Percentiles rank a stretch among this genome's conserved stretches.
Evolutionary conservation across 2,888 invertebrate genomes (phyloP).

Genomic region (Eutolmus rufibarbis): DNA sequence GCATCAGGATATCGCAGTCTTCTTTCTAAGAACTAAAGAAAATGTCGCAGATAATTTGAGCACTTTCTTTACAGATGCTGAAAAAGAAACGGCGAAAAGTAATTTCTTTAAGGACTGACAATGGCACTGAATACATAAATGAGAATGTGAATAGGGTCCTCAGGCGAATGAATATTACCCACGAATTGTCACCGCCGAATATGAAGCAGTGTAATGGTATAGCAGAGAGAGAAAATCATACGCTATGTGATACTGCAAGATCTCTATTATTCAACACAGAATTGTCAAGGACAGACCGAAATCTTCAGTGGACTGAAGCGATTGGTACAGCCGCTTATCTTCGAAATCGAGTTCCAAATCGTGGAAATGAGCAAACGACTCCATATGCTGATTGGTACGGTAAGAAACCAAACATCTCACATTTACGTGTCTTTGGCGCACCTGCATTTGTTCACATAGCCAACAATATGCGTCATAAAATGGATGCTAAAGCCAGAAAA

Average conservation of each 20-base stretch:
- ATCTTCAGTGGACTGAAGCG: background rate
- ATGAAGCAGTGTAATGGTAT: background rate
- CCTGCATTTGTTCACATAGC: too few species aligned
- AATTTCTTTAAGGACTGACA: background rate
- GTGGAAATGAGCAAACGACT: background rate
- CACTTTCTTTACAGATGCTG: background rate
- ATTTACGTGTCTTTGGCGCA: background rate
- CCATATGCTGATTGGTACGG: background rate
- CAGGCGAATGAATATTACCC: background rate
- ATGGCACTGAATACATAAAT: background rate
- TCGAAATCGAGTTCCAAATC: background rate
- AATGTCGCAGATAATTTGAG: background rate
- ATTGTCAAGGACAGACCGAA: background rate
- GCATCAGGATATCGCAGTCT: background rate
- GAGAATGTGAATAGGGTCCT: background rate
- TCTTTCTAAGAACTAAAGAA: background rate
- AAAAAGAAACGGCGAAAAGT: background rate
- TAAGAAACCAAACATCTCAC: background rate
- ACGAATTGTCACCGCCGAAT: background rate
- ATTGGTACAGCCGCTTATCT: background rate
- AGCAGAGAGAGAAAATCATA: background rate
- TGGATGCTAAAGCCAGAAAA: too few species aligned
- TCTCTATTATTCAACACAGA: background rate
- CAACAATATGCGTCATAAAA: too few species aligned
- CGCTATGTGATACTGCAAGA: background rate